Conservation (phyloP, 2,888 invertebrate species). For the Aspidapion aeneum region DNA sequence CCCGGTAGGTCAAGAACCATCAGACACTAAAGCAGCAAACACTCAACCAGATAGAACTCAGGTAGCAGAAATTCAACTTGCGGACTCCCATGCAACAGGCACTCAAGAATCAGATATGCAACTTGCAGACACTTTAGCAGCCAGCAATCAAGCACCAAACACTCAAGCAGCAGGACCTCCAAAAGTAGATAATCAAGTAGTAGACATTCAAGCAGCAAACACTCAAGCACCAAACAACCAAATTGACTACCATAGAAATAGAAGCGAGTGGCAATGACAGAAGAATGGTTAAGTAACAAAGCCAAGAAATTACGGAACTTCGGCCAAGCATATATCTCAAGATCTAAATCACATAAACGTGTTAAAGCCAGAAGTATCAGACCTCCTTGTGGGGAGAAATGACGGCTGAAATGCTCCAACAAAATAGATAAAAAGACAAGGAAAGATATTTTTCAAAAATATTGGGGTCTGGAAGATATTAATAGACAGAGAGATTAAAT, state of each 20-base stretch:
- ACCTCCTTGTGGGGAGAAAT: too few species aligned
- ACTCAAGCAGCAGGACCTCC: not conserved
- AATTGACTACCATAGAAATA: not conserved
- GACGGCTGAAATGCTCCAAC: too few species aligned
- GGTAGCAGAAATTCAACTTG: not conserved
- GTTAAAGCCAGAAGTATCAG: too few species aligned
- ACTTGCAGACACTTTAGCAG: not conserved
- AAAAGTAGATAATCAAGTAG: not conserved
- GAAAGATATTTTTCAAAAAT: too few species aligned
- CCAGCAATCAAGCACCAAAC: not conserved
- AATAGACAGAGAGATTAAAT: too few species aligned
- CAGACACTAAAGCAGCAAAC: too few species aligned
- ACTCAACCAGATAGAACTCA: not conserved
- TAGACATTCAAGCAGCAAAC: not conserved
- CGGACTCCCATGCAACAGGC: not conserved
- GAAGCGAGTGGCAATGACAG: not conserved
- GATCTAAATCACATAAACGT: conserved; percentile 3
- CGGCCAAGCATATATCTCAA: conserved; percentile 5
- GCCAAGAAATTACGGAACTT: conserved; percentile 7
- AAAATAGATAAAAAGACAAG: too few species aligned
- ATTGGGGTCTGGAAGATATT: too few species aligned
- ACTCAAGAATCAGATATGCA: not conserved
- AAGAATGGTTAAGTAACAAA: conserved; percentile 9
- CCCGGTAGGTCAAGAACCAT: too few species aligned
- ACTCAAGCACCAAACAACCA: not conserved